Evolutionary conservation across 2,113 vertebrate species (phyloP).

Genomic region (Colinus virginianus): DNA sequence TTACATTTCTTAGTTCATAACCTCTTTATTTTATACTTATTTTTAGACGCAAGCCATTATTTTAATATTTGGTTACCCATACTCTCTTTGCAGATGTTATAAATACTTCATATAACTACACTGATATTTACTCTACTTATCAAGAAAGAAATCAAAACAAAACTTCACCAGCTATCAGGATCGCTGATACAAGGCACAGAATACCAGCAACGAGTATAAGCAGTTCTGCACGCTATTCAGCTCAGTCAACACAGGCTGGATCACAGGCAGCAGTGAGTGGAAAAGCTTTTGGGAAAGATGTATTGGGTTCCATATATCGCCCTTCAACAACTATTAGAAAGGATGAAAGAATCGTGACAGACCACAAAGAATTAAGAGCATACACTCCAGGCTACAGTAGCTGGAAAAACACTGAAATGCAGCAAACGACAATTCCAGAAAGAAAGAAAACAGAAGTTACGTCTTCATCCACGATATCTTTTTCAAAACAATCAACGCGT

Average conservation of each 20-base stretch:
- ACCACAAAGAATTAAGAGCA: conserved; percentile 48
- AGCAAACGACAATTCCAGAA: conserved; percentile 67
- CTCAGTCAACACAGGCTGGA: conserved; percentile 52
- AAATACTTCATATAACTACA: conserved; percentile 76
- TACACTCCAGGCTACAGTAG: conserved; percentile 37
- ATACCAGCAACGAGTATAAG: conserved; percentile 62
- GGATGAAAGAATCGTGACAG: conserved; percentile 77
- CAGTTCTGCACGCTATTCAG: conserved; percentile 61
- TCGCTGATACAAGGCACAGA: conserved; percentile 73
- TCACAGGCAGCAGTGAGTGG: conserved; percentile 69
- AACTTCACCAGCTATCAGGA: conserved; percentile 50
- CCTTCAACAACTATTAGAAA: conserved; percentile 73
- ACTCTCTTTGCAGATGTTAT: conserved; percentile 81
- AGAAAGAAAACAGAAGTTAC: conserved; percentile 59
- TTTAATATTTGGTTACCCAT: conserved; percentile 23
- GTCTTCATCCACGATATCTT: conserved; percentile 44
- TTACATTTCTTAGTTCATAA: not conserved
- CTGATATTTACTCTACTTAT: conserved; percentile 71
- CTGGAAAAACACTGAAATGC: conserved; percentile 47
- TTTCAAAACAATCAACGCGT: conserved; percentile 35
- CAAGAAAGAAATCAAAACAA: conserved; percentile 78
- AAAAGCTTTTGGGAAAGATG: conserved; percentile 63
- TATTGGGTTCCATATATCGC: conserved; percentile 51
- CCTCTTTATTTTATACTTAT: not conserved
- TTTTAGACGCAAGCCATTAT: not conserved